These are phyloP conservation scores for Halyomorpha halys DNA, from an alignment of 1,140 invertebrate genomes.

Conservation along the genomic window DNA sequence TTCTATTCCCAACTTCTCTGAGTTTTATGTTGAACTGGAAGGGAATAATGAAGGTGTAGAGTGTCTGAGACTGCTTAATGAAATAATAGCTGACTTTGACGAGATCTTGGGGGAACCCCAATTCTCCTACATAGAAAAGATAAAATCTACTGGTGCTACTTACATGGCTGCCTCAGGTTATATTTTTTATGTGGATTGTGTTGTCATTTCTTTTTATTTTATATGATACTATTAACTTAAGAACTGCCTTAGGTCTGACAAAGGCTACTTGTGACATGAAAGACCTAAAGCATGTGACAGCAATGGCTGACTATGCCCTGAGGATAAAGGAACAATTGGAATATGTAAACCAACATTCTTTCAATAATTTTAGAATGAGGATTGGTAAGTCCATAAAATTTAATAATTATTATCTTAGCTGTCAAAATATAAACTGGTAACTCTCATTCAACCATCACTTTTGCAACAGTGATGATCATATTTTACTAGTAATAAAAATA, in stretches of 20 bases:
- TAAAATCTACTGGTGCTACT: conserved; percentile 90
- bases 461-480: background rate
- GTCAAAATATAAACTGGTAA: background rate
- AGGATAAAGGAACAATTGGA: conserved; percentile 74
- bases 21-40: conserved; percentile 91
- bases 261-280: conserved; percentile 65
- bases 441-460: background rate
- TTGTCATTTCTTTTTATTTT: background rate
- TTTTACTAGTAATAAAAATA: no score
- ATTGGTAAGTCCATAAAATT: conserved; percentile 53
- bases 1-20: conserved; percentile 93
- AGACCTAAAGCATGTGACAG: conserved; percentile 66
- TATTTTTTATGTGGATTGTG: conserved; percentile 19
- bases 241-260: conserved; percentile 51
- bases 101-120: conserved; percentile 74
- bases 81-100: conserved; percentile 96
- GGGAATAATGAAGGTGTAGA: conserved; percentile 91
- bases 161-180: conserved; percentile 94
- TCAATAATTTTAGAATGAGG: conserved; percentile 90
- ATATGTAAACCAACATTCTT: conserved; percentile 90
- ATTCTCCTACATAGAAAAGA: conserved; percentile 91
- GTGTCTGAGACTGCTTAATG: conserved; percentile 85
- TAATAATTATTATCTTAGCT: background rate
- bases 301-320: conserved; percentile 86
- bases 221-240: background rate